Evolutionary conservation across 2,113 vertebrate genomes (phyloP).

Genomic region (Scopus umbretta): DNA sequence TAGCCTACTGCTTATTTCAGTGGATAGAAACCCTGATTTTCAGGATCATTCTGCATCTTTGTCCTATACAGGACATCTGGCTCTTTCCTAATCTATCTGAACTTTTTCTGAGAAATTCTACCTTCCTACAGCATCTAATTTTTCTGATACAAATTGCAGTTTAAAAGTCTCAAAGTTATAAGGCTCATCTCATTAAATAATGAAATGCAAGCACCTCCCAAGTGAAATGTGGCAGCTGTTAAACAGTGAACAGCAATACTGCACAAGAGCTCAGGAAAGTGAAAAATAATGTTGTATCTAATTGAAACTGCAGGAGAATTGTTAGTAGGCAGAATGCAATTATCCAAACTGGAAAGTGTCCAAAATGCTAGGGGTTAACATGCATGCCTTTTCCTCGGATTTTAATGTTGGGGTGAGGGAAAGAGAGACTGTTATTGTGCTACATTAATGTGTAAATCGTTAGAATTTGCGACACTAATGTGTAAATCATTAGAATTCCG

Average conservation of each 20-base stretch:
- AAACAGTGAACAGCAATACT: background rate
- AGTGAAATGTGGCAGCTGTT: conserved; percentile 8
- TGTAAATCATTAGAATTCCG: background rate
- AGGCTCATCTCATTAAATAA: background rate
- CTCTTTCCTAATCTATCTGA: background rate
- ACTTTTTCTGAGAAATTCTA: background rate
- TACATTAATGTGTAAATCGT: background rate
- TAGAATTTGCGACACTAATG: background rate
- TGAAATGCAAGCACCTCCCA: background rate
- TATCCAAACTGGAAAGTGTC: background rate
- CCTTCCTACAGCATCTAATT: background rate
- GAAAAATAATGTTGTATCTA: background rate
- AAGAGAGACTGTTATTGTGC: background rate
- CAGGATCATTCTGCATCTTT: background rate
- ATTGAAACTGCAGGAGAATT: conserved; percentile 11
- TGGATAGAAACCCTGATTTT: background rate
- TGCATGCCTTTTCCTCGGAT: background rate
- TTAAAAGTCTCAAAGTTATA: background rate
- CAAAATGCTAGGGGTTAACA: background rate
- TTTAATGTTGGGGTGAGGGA: background rate
- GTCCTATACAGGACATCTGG: background rate
- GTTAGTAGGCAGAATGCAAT: background rate
- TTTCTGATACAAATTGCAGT: background rate
- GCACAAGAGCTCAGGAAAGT: background rate
- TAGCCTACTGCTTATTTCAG: background rate